Evolutionary conservation across 1,140 invertebrate species (phyloP), one percentile per base, ranked within the genome.

Genomic region (Drosophila ercepeae): DNA sequence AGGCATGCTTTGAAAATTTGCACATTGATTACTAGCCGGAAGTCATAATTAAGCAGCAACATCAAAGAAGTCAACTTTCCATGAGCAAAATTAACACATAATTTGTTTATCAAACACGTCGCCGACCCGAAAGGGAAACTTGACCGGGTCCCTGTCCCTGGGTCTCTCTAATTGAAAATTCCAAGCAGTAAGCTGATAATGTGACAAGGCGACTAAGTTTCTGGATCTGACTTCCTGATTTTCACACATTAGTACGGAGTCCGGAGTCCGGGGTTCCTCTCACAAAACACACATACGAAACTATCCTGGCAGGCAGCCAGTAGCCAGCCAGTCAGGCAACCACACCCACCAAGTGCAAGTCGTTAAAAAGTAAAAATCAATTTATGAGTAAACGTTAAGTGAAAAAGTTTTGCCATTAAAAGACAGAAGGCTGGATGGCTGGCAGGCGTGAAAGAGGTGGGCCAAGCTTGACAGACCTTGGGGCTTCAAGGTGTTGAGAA

Each of bases 331-430:
- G 34, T 1, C 27, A 19, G 4, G 8, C 21, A 68, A 32, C 51
- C 50, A 68, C 44, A 46, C 45, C 14, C 34, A 34, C 13, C 41
- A 54, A 13, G 21, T 50, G 34, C 8, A 70, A 68, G 69, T 88
- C 82, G 77, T 88, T 88, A 88, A 88, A 88, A 88, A 88, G 82
- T 88, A 88, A 88, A 89, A 88, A 88, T 88, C 83, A 88, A 88
- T 88, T 88, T 88, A 88, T 88, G 82, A 89, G 83, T 88, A 75
- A 88, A 88, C 72, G 83, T 88, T 88, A 88, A 88, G 82, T 88
- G 82, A 88, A 88, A 88, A 88, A 88, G 73, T 88, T 88, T 88
- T 88, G 65, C 82, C 82, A 88, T 88, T 88, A 88, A 88, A 84
- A 74, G 67, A 48, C 61, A 48, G 29, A 46, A 21, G 36, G 36